Base-by-base conservation (phyloP, 2,113 vertebrate genomes). In the Corythornis madagascariensis region DNA sequence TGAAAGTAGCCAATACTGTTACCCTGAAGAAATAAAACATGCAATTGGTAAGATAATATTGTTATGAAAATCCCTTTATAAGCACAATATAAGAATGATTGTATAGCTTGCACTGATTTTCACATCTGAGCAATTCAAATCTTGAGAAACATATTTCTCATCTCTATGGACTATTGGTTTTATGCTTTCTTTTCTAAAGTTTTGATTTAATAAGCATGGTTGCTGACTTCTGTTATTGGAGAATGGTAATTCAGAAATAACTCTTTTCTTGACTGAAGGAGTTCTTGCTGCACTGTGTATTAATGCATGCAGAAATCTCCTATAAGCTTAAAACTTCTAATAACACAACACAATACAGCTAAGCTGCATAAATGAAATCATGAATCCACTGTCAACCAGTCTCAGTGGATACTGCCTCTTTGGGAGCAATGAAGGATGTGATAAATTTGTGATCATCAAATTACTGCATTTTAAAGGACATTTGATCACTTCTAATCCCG, bases 191-290 rank as follows among this genome's bases (percentile, higher is more conserved):
- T 92, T 92, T 70, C 61, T 65, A 60, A 93, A 85, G 80, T 87
- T 96, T 96, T 93, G 81, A 95, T 96, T 95, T 87, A 86, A 96
- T 89, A 95, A 95, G 56, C 64, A 92, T 40, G 56, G 87, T 90
- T 88, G 35, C 70, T 94, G 90, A 93, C 80, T 91, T 92, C 60
- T 65, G 89, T 93, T 93, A 92, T 42, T 83, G 70, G 50, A 85
- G 60, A 92, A 83, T 4, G 16, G 56, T 56, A 93, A 96, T 92
- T 90, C 84, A 83, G 77, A 90, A 96, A 89, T 88, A 93, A 83
- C 18, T 84, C 45, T 81, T 86, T 53, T 79, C 82, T 77, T 92
- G 66, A 63, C 50, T 87, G 48, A 75, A 87, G 48, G 53, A 88
- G 11, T 75, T 84, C 61, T 90, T 84, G 60, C 17, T 85, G 45